These are phyloP conservation scores for Aptenodytes forsteri DNA, from an alignment of 2,113 vertebrate genomes.

Conservation along the genomic window DNA sequence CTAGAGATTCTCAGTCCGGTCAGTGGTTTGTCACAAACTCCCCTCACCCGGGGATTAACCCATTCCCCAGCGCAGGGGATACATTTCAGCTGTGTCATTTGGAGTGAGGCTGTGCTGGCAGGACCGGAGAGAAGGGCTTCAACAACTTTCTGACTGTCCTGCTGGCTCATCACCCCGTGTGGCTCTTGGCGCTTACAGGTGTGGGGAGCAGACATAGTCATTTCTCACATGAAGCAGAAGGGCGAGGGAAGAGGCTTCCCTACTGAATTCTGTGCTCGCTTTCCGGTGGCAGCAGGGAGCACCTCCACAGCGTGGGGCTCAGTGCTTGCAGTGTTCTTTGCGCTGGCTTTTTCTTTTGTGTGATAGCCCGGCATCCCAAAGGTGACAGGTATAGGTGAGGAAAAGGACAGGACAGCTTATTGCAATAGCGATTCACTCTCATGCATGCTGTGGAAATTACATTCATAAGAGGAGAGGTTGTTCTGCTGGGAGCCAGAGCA, in stretches of 20 bases:
- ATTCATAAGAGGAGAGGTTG: not conserved
- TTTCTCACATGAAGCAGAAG: not conserved
- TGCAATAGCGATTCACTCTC: not conserved
- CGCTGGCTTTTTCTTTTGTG: not conserved
- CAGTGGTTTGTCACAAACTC: not conserved
- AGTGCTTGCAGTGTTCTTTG: not conserved
- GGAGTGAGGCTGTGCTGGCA: not conserved
- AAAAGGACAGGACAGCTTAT: not conserved
- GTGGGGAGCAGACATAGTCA: not conserved
- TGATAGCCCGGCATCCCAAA: not conserved
- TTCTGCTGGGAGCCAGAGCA: slow-evolving; percentile 13
- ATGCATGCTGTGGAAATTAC: not conserved
- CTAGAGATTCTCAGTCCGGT: not conserved
- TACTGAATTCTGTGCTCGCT: not conserved
- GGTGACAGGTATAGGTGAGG: not conserved
- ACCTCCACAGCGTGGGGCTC: not conserved
- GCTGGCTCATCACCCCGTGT: not conserved
- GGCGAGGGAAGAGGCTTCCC: not conserved
- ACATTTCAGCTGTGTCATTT: accelerated
- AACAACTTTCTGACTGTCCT: not conserved
- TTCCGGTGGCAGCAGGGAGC: not conserved
- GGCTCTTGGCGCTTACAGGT: not conserved
- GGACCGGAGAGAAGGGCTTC: not conserved
- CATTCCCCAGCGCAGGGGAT: not conserved
- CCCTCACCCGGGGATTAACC: not conserved